These are phyloP conservation scores for Chionodraco myersi DNA, from an alignment of 2,113 vertebrate genomes.

Conservation along the genomic window DNA sequence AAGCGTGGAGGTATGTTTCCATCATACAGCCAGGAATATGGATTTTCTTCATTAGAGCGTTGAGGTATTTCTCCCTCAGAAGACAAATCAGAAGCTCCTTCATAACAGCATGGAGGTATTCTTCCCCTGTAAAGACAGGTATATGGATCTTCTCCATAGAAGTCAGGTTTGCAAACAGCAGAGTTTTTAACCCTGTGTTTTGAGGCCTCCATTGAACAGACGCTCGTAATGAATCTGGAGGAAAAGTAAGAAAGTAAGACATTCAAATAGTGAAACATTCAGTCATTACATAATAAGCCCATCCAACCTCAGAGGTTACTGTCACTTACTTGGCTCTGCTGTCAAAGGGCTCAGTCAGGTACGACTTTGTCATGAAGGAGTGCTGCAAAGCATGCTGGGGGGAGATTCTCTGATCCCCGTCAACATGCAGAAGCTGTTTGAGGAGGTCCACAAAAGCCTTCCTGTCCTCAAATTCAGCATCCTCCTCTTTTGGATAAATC, in stretches of 20 bases:
- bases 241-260: not conserved
- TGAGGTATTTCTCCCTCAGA: too few species aligned
- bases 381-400: constrained; percentile 24
- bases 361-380: constrained; percentile 12
- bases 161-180: not conserved
- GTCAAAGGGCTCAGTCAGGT: not conserved
- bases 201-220: not conserved
- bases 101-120: too few species aligned
- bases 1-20: too few species aligned
- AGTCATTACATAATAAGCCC: not conserved
- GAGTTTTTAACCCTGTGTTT: not conserved
- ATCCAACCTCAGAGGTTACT: not conserved
- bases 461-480: constrained; percentile 3
- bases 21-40: too few species aligned
- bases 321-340: constrained; percentile 16
- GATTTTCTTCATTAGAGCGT: too few species aligned
- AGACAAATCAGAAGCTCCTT: too few species aligned
- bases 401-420: constrained; percentile 23
- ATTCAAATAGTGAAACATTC: not conserved
- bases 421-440: constrained; percentile 8
- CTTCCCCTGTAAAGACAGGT: too few species aligned
- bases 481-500: not conserved
- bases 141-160: not conserved
- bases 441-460: constrained; percentile 31
- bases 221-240: not conserved